Base-by-base conservation (phyloP, 2,113 vertebrate species). In the Salvelinus fontinalis region DNA sequence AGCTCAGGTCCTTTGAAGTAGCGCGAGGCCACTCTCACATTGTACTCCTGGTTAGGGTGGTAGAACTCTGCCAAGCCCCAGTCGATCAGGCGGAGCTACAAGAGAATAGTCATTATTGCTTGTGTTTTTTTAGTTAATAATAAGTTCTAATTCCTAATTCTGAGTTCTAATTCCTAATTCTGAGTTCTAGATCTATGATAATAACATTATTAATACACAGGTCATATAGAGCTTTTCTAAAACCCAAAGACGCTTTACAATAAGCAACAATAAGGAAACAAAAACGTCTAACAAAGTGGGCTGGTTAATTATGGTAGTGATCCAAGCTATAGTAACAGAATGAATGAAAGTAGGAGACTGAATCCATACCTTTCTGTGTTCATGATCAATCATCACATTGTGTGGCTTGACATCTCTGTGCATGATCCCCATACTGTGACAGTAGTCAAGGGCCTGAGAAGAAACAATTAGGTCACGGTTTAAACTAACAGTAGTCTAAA, bases 401-500 rank as follows among this genome's bases (percentile, higher is more conserved):
- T 96, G 95, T 67, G 95, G 95, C 79, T 96, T 96, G 76, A 96
- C 95, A 54, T 96, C 95, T 80, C 95, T 95, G 84, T 96, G 95
- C 95, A 96, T 96, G 76, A 96, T 95, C 1, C 95, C 95, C 95
- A 96, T 96, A 80, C 94, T 95, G 90, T 96, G 95, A 79, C 95
- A 96, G 79, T 92, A 93, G 68, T 93, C 92, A 81, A 93, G 88
- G 0, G 90, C 90, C 90, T 90, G 44, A 3, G 12, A 68, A 29
- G 16, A 1, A 51, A 51, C 5, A 71, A 72, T 22, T 59, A 68
- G 31, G 6, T 29, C 11, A 18, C 5, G 68, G 34, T 20, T 39
- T 22, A 34, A n/a, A 20, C 1, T 14, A 26, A n/a, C 7, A 44
- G 39, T 11, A 44, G 39, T 11, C 39, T 44, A 11, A 44, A 44